These are phyloP conservation scores for Ceratotherium simum DNA, from an alignment of 2,113 vertebrate species.

Conservation along the genomic window DNA sequence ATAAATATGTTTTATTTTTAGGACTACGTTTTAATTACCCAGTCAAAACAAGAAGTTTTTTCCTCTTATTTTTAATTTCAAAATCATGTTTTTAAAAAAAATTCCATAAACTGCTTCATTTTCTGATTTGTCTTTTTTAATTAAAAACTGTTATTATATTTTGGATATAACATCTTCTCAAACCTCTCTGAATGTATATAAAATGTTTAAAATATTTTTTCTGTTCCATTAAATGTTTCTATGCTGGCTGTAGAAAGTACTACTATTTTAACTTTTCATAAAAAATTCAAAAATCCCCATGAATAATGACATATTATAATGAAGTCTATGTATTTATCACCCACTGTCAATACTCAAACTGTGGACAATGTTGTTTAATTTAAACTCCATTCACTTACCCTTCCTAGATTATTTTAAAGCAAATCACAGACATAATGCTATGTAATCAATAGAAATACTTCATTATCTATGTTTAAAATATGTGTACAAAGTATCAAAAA, in stretches of 20 bases:
- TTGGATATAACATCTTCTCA: not conserved
- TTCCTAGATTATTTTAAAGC: not conserved
- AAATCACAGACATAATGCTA: not conserved
- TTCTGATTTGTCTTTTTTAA: not conserved
- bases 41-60: not conserved
- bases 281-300: not conserved
- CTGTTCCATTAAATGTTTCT: not conserved
- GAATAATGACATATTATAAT: not conserved
- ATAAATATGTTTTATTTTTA: not conserved
- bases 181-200: not conserved
- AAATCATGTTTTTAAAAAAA: not conserved
- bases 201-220: not conserved
- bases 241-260: not conserved
- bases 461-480: not conserved
- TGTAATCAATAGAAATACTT: not conserved
- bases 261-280: not conserved
- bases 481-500: not conserved
- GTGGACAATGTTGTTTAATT: not conserved
- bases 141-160: not conserved
- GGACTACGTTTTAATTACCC: not conserved
- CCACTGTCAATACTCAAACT: not conserved
- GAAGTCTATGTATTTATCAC: not conserved
- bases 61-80: not conserved
- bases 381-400: not conserved
- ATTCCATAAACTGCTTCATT: not conserved